Percentiles rank a stretch among this genome's conserved stretches.
phyloP scores from a whole-genome alignment of 2,888 invertebrate species.

The Drosophila anceps region DNA sequence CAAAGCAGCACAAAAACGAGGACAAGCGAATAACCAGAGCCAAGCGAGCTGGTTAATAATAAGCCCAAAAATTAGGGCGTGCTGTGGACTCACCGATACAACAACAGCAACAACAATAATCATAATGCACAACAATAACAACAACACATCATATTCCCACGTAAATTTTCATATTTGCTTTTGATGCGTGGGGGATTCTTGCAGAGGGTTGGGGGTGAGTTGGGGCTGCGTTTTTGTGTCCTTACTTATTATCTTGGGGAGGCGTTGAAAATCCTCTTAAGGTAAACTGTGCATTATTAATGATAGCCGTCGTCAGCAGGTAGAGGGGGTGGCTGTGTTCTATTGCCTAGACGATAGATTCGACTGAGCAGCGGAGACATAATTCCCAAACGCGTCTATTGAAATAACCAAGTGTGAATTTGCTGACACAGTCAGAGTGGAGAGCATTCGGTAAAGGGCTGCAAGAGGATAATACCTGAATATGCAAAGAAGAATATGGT shows the following conservation, averaged over 20 bases:
- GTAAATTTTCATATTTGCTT: conserved; percentile 56
- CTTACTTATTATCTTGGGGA: conserved; percentile 71
- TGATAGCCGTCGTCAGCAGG: conserved; percentile 33
- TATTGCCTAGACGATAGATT: background rate
- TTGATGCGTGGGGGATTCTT: conserved; percentile 17
- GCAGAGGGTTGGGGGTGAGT: conserved; percentile 22
- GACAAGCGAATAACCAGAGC: conserved; percentile 24
- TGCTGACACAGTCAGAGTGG: conserved; percentile 7
- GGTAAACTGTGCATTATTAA: conserved; percentile 79
- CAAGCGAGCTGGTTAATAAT: conserved; percentile 80
- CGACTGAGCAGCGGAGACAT: background rate
- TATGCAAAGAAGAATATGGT: background rate
- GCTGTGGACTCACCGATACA: conserved; percentile 56
- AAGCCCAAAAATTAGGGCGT: conserved; percentile 79
- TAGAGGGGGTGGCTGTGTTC: background rate
- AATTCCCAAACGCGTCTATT: conserved; percentile 45
- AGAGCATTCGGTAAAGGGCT: background rate
- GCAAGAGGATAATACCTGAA: too few species aligned
- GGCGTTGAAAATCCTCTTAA: conserved; percentile 80
- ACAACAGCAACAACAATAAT: conserved; percentile 34
- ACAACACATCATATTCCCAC: conserved; percentile 56
- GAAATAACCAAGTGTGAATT: conserved; percentile 36
- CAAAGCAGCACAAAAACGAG: conserved; percentile 12
- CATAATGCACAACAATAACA: conserved; percentile 7
- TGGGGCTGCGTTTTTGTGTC: conserved; percentile 49